Conservation (phyloP, 2,888 invertebrate species). For the Cistogaster globosa region DNA sequence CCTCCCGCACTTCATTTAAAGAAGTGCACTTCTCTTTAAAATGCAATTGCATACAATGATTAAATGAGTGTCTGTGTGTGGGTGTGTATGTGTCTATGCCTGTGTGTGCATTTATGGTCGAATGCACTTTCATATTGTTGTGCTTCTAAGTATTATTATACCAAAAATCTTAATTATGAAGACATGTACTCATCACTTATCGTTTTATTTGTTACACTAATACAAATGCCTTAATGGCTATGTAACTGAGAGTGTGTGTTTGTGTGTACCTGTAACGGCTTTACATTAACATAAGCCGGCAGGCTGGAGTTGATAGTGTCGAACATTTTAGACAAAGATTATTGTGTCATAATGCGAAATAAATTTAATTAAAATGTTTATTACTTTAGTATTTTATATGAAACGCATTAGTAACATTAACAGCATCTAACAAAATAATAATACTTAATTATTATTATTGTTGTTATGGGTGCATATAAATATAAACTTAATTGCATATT, state of each 20-base stretch:
- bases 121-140: conserved; percentile 64
- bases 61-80: conserved; percentile 28
- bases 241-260: not conserved
- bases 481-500: not conserved
- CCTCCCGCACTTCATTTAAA: not conserved
- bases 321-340: conserved; percentile 64
- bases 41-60: conserved; percentile 57
- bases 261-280: not conserved
- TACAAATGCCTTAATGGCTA: not conserved
- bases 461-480: not conserved
- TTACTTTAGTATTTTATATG: conserved; percentile 52
- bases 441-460: conserved; percentile 51
- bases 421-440: conserved; percentile 49
- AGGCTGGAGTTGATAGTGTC: not conserved
- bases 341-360: conserved; percentile 73
- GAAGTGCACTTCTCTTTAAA: conserved; percentile 53
- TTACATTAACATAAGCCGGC: no score
- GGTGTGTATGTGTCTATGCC: conserved; percentile 56
- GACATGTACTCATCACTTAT: conserved; percentile 60
- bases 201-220: conserved; percentile 40
- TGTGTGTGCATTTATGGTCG: conserved; percentile 65
- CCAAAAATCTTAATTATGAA: conserved; percentile 69
- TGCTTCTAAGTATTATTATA: conserved; percentile 43
- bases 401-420: conserved; percentile 28
- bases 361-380: conserved; percentile 73